phyloP scores from a whole-genome alignment of 2,797 vertebrate species.

The Tinamus major region DNA sequence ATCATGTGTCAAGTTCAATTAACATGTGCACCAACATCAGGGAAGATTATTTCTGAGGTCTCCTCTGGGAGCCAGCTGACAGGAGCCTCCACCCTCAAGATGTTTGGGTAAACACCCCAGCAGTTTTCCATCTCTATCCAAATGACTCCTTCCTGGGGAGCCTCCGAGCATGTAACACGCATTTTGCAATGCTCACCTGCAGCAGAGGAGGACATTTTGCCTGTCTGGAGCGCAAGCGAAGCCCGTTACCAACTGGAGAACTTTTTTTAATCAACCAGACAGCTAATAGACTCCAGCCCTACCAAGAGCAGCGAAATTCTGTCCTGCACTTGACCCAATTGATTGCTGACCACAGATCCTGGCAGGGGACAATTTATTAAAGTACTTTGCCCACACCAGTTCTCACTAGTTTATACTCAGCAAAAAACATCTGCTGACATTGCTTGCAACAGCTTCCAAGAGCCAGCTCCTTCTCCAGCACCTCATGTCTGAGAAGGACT shows the following conservation, averaged over 20 bases:
- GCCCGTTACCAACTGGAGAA: neutral
- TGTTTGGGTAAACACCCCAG: neutral
- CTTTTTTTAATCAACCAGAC: neutral
- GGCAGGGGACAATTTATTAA: neutral
- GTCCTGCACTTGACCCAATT: neutral
- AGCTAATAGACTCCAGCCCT: neutral
- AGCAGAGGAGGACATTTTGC: accelerated
- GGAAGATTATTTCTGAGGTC: neutral
- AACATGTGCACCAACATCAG: neutral
- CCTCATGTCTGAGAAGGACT: neutral
- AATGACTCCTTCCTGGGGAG: neutral
- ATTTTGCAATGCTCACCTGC: neutral
- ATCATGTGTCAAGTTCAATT: slow-evolving; percentile 55
- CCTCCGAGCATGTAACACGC: accelerated
- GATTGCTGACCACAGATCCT: neutral
- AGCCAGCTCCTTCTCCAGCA: neutral
- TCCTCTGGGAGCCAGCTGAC: neutral
- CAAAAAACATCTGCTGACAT: neutral
- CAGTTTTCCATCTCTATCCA: neutral
- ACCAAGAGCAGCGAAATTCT: neutral
- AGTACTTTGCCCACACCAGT: neutral
- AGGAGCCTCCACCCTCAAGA: neutral
- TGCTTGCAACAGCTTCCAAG: neutral
- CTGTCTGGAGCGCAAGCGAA: accelerated
- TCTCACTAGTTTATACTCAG: neutral